Evolutionary conservation across 2,797 vertebrate species (phyloP).

Genomic region (Labroides dimidiatus): DNA sequence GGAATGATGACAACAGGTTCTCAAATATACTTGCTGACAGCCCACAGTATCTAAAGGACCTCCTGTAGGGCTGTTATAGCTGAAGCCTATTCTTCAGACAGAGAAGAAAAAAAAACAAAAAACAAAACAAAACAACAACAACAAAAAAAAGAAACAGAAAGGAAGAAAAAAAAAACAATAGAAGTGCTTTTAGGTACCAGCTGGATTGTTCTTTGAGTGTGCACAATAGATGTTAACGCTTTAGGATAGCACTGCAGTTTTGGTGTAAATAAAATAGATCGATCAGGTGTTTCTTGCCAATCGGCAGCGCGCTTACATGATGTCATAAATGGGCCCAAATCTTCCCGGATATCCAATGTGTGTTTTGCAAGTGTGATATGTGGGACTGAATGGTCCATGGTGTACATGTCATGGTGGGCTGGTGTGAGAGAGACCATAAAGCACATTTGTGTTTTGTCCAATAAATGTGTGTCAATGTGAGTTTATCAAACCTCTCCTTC

Average conservation of each 20-base stretch:
- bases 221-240: not conserved
- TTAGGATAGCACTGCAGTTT: not conserved
- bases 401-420: constrained; percentile 1
- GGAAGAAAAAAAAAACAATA: too few species aligned
- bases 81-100: not conserved
- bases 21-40: too few species aligned
- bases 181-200: constrained; percentile 2
- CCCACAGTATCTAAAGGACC: too few species aligned
- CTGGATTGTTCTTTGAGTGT: constrained; percentile 3
- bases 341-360: constrained; percentile 3
- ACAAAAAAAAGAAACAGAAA: too few species aligned
- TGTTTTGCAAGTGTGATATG: constrained; percentile 21
- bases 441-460: constrained; percentile 10
- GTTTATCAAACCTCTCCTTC: not conserved
- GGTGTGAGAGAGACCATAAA: constrained; percentile 10
- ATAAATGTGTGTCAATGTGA: not conserved
- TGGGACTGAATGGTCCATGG: not conserved
- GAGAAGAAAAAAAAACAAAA: not conserved
- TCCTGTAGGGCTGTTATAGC: too few species aligned
- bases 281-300: constrained; percentile 2
- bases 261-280: not conserved
- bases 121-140: too few species aligned
- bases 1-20: too few species aligned
- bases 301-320: constrained; percentile 2
- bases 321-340: constrained; percentile 17